Percentiles rank a stretch among this genome's conserved stretches.
phyloP scores from a whole-genome alignment of 1,140 invertebrate species.

The Steinernema khuongi region DNA sequence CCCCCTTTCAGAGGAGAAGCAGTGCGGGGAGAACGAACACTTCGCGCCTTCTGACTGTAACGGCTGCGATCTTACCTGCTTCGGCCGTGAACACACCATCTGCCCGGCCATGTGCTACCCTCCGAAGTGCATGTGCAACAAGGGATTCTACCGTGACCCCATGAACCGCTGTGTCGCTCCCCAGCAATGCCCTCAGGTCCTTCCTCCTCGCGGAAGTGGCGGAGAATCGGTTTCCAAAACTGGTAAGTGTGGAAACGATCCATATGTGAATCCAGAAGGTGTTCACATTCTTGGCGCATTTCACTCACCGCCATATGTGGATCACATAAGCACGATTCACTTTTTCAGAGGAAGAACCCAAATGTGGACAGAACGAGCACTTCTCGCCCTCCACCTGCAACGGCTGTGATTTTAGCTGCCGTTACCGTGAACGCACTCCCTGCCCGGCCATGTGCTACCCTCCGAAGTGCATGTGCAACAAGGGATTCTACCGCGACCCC shows the following conservation, averaged over 20 bases:
- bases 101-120: not conserved
- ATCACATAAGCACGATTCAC: too few species aligned
- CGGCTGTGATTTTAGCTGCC: not conserved
- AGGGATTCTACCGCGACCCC: not conserved
- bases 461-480: not conserved
- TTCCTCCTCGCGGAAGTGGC: not conserved
- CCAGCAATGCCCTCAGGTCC: not conserved
- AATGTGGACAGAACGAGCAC: not conserved
- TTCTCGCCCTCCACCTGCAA: not conserved
- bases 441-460: not conserved
- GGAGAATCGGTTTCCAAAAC: not conserved
- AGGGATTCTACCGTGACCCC: not conserved
- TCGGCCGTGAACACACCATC: not conserved
- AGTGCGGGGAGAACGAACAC: not conserved
- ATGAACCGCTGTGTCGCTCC: not conserved
- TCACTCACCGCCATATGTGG: too few species aligned
- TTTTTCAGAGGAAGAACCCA: too few species aligned
- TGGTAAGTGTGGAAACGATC: too few species aligned
- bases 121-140: not conserved
- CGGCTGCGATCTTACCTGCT: not conserved
- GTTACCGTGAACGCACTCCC: not conserved
- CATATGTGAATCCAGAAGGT: too few species aligned
- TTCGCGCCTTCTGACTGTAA: not conserved
- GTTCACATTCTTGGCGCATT: too few species aligned
- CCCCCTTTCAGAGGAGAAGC: not conserved